Base-by-base conservation (phyloP, 2,797 vertebrate genomes). In the Notolepis coatsorum region DNA sequence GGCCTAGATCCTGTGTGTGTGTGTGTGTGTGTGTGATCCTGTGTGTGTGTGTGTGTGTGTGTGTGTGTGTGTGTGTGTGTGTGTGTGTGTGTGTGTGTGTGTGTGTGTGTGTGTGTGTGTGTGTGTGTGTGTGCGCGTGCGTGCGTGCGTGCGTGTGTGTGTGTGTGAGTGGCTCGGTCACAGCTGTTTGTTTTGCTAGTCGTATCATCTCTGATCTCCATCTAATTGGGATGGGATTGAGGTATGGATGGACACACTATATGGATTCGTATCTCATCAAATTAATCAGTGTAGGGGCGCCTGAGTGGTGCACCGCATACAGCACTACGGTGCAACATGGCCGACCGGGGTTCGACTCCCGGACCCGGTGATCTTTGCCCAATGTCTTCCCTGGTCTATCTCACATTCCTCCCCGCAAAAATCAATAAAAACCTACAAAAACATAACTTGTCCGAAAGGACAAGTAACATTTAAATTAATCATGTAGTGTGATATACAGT, bases 101-200 rank as follows among this genome's bases (percentile, higher is more conserved):
- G 33, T 35, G 33, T 35, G 33, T 35, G 33, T 35, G 33, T 35
- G 33, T 35, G 33, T 35, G 33, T 35, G 33, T 13, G 33, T 13
- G 33, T 35, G 33, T 13, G 33, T 35, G 33, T 13, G 33, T 35
- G 33, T 13, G 33, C n/a, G 33, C 4, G 33, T 35, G 33, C 4
- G 33, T 13, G 10, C n/a, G 12, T 37, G 5, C 20, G 23, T 17
- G 47, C 31, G n/a, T 33, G 24, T 41, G 28, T 17, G 23, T 47
- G 45, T 25, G 38, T 47, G 47, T 37, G 23, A 35, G 24, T 7
- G 5, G 9, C 54, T 39, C 15, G 3, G 60, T 68, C 68, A 59
- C 77, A 81, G 73, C 68, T 77, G 70, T 75, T 75, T 73, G 68
- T 69, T 63, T 68, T 70, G 71, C 71, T 56, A 42, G 30, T 31